Evolutionary conservation across 2,888 invertebrate genomes (phyloP).

Genomic region (Andrena camellia): DNA sequence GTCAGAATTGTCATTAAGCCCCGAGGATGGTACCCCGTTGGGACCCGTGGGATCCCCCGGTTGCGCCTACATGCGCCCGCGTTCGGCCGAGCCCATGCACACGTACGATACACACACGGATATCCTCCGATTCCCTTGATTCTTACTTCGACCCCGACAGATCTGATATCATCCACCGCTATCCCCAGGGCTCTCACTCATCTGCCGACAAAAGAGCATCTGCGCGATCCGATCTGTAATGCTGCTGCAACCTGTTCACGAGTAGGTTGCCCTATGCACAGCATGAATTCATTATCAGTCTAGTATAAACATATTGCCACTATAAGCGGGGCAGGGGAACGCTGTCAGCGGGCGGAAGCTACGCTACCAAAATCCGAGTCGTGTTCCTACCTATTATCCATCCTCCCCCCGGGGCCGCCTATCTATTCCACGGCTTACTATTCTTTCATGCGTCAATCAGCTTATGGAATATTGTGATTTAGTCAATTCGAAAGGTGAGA

Average conservation of each 20-base stretch:
- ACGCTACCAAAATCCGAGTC: constrained; percentile 47
- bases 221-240: constrained; percentile 79
- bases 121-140: constrained; percentile 67
- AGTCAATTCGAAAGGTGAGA: constrained; percentile 28
- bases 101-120: constrained; percentile 1
- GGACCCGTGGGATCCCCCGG: constrained; percentile 80
- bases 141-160: constrained; percentile 73
- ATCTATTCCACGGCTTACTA: constrained; percentile 52
- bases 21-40: constrained; percentile 69
- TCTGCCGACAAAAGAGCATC: constrained; percentile 82
- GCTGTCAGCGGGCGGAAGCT: constrained; percentile 68
- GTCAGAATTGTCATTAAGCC: constrained; percentile 79
- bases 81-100: constrained; percentile 20
- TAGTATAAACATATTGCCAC: constrained; percentile 85
- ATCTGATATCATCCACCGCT: constrained; percentile 72
- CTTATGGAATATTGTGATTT: constrained; percentile 57
- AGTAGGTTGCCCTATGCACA: constrained; percentile 75
- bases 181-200: constrained; percentile 76
- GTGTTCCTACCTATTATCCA: constrained; percentile 52
- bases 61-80: constrained; percentile 55
- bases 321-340: constrained; percentile 49
- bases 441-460: constrained; percentile 65
- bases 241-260: constrained; percentile 81
- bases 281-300: constrained; percentile 84
- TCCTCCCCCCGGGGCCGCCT: constrained; percentile 31